A percentile compares a stretch with the other conserved stretches of the same genome.
Evolutionary conservation across 2,113 vertebrate genomes (phyloP).

Genomic region (Brachyhypopomus occidentalis): DNA sequence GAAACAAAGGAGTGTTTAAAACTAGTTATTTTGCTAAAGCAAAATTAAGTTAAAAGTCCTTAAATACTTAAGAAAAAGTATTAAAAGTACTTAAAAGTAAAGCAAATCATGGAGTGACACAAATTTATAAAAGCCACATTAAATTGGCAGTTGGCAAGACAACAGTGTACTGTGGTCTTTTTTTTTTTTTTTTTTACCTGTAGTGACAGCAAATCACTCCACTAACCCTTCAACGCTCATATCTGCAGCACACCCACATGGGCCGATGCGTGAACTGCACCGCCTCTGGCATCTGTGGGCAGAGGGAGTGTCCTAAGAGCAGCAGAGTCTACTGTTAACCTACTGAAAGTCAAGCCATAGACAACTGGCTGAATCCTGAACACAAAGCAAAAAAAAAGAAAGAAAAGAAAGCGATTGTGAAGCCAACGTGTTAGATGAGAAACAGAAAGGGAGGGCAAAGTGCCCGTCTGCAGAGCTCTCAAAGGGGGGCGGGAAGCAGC

Average conservation of each 20-base stretch:
- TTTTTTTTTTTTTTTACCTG: neutral
- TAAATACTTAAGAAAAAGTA: too few relatives aligned
- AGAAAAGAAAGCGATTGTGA: neutral
- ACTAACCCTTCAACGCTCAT: neutral
- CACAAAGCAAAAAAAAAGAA: neutral
- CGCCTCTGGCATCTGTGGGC: slow-evolving; percentile 2
- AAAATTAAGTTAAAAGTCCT: neutral
- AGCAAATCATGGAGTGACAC: neutral
- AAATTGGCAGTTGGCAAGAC: too few relatives aligned
- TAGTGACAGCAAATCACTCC: neutral
- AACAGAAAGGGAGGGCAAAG: slow-evolving; percentile 32
- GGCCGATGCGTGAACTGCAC: neutral
- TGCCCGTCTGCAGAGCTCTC: slow-evolving; percentile 20
- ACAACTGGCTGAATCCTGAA: neutral
- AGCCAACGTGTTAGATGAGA: neutral
- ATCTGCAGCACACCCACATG: neutral
- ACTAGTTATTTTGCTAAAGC: neutral
- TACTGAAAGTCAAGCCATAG: neutral
- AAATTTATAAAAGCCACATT: neutral
- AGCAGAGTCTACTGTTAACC: neutral
- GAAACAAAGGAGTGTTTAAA: slow-evolving; percentile 24
- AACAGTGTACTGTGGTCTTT: neutral
- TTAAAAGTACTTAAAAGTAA: neutral
- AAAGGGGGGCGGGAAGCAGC: slow-evolving; percentile 31
- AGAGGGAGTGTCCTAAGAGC: neutral